phyloP scores from a whole-genome alignment of 2,888 invertebrate species.

The Tridacna crocea region DNA sequence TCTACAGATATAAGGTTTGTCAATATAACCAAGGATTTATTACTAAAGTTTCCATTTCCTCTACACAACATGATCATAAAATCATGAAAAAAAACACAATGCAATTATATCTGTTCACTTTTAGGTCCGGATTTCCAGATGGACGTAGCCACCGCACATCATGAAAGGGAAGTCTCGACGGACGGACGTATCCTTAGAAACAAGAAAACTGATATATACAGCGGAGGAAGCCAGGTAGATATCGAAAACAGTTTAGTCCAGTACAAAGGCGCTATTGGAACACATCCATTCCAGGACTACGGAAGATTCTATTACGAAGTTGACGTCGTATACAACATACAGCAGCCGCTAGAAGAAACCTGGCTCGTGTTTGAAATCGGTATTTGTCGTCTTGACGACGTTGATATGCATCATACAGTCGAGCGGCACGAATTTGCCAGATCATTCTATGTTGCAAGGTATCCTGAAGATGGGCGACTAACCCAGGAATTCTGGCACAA shows the following conservation, averaged over 20 bases:
- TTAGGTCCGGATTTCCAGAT: conserved; percentile 67
- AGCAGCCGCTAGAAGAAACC: conserved; percentile 68
- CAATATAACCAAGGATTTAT: too few species aligned
- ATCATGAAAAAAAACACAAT: too few species aligned
- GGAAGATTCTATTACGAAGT: conserved; percentile 69
- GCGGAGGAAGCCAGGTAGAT: conserved; percentile 31
- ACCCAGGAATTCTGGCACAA: conserved; percentile 72
- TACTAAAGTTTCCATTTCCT: too few species aligned
- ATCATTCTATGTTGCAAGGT: conserved; percentile 70
- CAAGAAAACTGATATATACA: conserved; percentile 62
- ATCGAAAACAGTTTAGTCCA: conserved; percentile 58
- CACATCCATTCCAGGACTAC: conserved; percentile 58
- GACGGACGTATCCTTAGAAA: conserved; percentile 66
- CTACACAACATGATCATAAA: too few species aligned
- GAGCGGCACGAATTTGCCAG: conserved; percentile 68
- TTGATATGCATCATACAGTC: conserved; percentile 70
- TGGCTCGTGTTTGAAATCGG: conserved; percentile 71
- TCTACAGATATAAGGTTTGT: too few species aligned
- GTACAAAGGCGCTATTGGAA: conserved; percentile 69
- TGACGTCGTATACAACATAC: conserved; percentile 66
- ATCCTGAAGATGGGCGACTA: conserved; percentile 68
- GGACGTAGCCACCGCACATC: conserved; percentile 63
- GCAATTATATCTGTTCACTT: neutral
- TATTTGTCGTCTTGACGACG: conserved; percentile 65
- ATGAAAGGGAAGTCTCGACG: conserved; percentile 64